Evolutionary conservation across 2,113 vertebrate species (phyloP).

Genomic region (Corvus hawaiiensis): DNA sequence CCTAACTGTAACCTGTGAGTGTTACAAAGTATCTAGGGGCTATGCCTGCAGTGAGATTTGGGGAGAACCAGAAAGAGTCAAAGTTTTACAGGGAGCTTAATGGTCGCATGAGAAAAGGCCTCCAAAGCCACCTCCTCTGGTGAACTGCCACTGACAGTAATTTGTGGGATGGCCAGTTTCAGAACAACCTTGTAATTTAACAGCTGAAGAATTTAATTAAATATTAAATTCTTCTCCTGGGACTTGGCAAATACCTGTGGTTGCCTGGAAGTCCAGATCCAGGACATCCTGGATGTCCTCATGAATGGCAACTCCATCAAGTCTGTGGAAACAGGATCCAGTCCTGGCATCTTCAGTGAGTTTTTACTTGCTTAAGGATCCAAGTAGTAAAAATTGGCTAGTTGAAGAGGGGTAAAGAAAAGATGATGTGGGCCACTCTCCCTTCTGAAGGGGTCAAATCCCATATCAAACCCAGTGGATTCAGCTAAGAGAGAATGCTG

Average conservation of each 20-base stretch:
- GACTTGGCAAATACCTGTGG: not conserved
- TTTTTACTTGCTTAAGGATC: not conserved
- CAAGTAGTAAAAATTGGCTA: not conserved
- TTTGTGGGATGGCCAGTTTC: not conserved
- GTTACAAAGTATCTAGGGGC: not conserved
- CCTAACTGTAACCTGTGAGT: not conserved
- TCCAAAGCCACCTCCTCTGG: not conserved
- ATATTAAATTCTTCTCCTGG: not conserved
- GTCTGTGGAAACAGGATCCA: not conserved
- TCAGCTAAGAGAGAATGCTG: not conserved
- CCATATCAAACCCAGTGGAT: not conserved
- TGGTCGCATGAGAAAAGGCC: not conserved
- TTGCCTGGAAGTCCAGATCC: not conserved
- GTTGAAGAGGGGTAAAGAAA: not conserved
- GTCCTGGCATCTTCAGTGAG: not conserved
- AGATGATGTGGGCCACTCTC: not conserved
- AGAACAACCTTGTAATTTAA: not conserved
- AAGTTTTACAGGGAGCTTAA: not conserved
- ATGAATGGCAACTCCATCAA: not conserved
- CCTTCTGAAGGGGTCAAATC: not conserved
- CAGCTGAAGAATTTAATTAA: not conserved
- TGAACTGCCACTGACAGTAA: not conserved
- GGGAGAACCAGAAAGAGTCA: not conserved
- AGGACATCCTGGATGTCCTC: not conserved
- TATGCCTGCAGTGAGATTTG: not conserved